phyloP scores from a whole-genome alignment of 2,888 invertebrate genomes.

The Hydrotaea diabolus region DNA sequence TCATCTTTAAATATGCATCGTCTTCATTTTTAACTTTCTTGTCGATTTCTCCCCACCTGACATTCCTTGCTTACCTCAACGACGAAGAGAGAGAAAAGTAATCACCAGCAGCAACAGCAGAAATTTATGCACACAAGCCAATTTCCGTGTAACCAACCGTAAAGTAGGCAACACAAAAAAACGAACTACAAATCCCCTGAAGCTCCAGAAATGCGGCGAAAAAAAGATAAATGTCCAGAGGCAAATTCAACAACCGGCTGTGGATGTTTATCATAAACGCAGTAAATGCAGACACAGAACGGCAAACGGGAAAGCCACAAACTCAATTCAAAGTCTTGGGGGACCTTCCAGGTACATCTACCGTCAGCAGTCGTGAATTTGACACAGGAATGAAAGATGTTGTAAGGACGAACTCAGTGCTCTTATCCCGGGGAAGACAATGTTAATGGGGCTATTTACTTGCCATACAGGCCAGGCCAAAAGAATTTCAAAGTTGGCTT shows the following conservation, averaged over 20 bases:
- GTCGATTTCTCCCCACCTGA: no score
- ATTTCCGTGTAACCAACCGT: constrained; percentile 36
- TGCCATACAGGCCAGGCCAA: not conserved
- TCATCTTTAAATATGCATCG: no score
- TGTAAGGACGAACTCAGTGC: not conserved
- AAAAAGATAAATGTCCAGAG: constrained; percentile 29
- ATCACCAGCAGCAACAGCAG: not conserved
- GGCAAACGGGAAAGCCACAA: not conserved
- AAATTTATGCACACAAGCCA: constrained; percentile 15
- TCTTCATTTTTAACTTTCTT: no score
- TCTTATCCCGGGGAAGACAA: not conserved
- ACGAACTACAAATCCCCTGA: not conserved
- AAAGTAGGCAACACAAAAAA: constrained; percentile 4
- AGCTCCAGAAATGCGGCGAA: not conserved
- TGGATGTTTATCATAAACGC: constrained; percentile 19
- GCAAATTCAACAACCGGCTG: constrained; percentile 38
- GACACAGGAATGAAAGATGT: not conserved
- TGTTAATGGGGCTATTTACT: constrained; percentile 28
- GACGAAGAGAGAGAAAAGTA: no score
- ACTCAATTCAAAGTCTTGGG: constrained; percentile 3
- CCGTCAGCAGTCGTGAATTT: not conserved
- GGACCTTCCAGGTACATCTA: constrained; percentile 17
- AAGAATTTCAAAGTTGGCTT: constrained; percentile 1
- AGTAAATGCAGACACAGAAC: not conserved
- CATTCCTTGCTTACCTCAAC: no score